Conservation (phyloP, 2,113 vertebrate genomes). For the Struthio camelus region DNA sequence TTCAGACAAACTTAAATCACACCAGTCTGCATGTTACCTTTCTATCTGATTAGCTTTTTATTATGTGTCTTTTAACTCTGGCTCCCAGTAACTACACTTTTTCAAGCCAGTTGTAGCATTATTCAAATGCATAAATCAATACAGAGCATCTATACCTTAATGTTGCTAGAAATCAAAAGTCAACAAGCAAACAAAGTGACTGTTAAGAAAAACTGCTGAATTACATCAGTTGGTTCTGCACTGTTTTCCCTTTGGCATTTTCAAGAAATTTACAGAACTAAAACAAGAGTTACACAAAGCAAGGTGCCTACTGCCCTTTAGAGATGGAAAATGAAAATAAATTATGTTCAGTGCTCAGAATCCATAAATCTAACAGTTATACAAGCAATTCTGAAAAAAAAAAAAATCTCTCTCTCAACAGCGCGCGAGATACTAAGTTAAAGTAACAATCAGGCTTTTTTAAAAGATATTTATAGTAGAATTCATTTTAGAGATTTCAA, state of each 20-base stretch:
- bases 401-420: not conserved
- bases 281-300: not conserved
- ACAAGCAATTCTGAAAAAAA: not conserved
- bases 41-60: constrained; percentile 33
- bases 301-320: not conserved
- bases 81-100: not conserved
- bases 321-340: not conserved
- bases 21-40: constrained; percentile 20
- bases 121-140: not conserved
- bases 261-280: not conserved
- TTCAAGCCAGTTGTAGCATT: not conserved
- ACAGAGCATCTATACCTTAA: not conserved
- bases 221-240: not conserved
- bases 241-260: not conserved
- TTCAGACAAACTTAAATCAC: constrained; percentile 59
- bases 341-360: not conserved
- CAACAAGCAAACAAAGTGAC: not conserved
- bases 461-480: not conserved
- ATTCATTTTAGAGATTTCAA: not conserved
- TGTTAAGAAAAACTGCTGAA: not conserved
- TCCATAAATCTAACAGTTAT: not conserved
- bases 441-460: not conserved
- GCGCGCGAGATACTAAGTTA: not conserved
- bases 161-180: not conserved
- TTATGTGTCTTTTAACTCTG: not conserved